phyloP scores from a whole-genome alignment of 2,113 vertebrate genomes.

The Chlamydotis undulata region DNA sequence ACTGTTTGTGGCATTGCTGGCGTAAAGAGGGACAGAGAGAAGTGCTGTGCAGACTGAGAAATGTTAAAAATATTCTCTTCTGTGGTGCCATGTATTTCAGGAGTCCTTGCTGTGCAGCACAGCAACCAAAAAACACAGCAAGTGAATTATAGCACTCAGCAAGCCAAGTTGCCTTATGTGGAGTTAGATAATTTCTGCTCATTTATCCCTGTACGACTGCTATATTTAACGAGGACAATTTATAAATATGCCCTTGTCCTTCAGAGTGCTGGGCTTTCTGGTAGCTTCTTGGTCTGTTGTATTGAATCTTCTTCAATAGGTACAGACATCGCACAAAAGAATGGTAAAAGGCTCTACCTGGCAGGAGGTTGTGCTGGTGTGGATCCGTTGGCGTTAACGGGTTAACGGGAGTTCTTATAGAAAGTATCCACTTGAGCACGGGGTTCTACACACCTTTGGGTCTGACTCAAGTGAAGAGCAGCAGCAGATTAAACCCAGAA shows the following conservation, averaged over 20 bases:
- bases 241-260: background rate
- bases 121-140: background rate
- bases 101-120: background rate
- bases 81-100: background rate
- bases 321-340: background rate
- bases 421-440: background rate
- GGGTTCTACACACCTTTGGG: background rate
- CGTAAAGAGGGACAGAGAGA: background rate
- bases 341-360: background rate
- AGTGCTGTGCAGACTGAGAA: background rate
- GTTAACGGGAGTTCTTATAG: fast-evolving
- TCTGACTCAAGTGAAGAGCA: background rate
- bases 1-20: background rate
- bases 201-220: background rate
- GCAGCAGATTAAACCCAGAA: background rate
- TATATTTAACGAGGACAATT: background rate
- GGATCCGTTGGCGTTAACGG: fast-evolving
- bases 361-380: background rate
- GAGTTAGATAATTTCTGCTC: background rate
- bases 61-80: background rate
- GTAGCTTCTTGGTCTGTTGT: background rate
- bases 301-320: background rate
- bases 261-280: background rate
- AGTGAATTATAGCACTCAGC: background rate
- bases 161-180: background rate